phyloP scores from a whole-genome alignment of 2,888 invertebrate genomes.

The Macroteleia sp. region DNA sequence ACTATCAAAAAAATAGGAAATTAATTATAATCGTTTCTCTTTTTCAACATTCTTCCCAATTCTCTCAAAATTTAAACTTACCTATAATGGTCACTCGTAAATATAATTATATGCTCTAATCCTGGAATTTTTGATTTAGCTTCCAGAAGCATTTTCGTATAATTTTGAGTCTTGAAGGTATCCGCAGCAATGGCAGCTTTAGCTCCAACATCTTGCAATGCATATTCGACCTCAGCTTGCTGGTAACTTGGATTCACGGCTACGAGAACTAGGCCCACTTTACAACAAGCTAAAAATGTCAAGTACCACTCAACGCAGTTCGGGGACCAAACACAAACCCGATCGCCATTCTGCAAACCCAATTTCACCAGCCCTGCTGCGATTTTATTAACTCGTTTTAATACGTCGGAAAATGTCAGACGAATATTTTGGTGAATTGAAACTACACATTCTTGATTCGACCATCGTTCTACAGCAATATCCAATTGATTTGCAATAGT shows the following conservation, averaged over 20 bases:
- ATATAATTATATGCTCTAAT: conserved; percentile 81
- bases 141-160: conserved; percentile 86
- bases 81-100: conserved; percentile 73
- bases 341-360: conserved; percentile 89
- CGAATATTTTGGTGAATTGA: conserved; percentile 85
- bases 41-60: too few species aligned
- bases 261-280: conserved; percentile 90
- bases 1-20: too few species aligned
- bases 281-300: conserved; percentile 88
- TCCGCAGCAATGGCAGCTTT: conserved; percentile 88
- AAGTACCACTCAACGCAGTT: conserved; percentile 91
- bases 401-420: conserved; percentile 85
- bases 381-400: conserved; percentile 88
- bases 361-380: conserved; percentile 89
- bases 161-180: conserved; percentile 87
- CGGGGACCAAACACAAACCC: conserved; percentile 92
- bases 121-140: conserved; percentile 86
- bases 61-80: too few species aligned
- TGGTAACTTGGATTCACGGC: conserved; percentile 91
- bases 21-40: too few species aligned
- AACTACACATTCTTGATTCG: conserved; percentile 86
- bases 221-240: conserved; percentile 88
- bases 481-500: conserved; percentile 87
- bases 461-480: conserved; percentile 85
- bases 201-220: conserved; percentile 88